A percentile compares a stretch with the other conserved stretches of the same genome.
Evolutionary conservation across 2,113 vertebrate species (phyloP).

Genomic region (Morone saxatilis): DNA sequence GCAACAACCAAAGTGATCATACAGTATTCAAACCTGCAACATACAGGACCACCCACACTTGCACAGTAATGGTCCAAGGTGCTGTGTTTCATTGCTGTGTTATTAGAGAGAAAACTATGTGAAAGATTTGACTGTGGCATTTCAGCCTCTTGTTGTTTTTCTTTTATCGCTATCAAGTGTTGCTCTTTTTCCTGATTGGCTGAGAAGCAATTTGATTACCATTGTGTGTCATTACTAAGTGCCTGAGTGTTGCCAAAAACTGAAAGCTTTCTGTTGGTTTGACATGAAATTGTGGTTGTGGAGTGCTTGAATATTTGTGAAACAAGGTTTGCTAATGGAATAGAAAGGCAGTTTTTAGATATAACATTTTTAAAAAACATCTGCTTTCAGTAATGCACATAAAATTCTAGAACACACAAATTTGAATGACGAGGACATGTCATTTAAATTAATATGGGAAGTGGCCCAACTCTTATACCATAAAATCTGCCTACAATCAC

Average conservation of each 20-base stretch:
- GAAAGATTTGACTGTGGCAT: not conserved
- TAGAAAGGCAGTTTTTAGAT: not conserved
- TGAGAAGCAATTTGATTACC: conserved; percentile 19
- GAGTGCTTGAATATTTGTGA: not conserved
- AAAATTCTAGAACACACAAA: not conserved
- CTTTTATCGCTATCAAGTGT: not conserved
- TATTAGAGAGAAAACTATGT: not conserved
- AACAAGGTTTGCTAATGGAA: not conserved
- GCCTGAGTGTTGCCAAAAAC: conserved; percentile 4
- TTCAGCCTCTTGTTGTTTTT: not conserved
- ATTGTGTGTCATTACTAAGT: not conserved
- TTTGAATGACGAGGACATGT: not conserved
- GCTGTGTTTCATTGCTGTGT: not conserved
- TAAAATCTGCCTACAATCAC: not conserved
- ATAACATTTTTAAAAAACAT: not conserved
- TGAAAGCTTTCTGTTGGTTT: conserved; percentile 6
- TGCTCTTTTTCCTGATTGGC: not conserved
- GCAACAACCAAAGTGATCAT: not conserved
- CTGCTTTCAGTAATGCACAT: not conserved
- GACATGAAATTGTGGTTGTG: not conserved
- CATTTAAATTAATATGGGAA: not conserved
- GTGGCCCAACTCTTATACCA: not conserved
- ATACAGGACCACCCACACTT: not conserved
- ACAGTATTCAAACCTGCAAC: not conserved
- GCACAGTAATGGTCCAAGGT: not conserved